Evolutionary conservation across 2,113 vertebrate species (phyloP), one percentile per base, ranked within the genome.

Genomic region (Ctenodactylus gundi): DNA sequence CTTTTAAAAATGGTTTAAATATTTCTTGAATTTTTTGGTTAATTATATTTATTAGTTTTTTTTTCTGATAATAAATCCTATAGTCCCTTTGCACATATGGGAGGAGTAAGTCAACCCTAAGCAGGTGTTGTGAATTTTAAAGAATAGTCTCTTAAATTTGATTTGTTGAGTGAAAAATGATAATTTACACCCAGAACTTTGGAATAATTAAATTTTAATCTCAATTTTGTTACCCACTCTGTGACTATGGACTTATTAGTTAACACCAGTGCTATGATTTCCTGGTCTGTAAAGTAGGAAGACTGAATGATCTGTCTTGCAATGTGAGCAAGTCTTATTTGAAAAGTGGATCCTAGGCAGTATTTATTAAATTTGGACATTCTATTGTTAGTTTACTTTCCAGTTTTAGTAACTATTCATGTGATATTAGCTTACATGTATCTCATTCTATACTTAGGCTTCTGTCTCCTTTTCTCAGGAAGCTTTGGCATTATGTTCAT

Each of bases 321-420:
- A 68, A 18, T 20, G 17, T 25, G 17, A n/a, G 0, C 14, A 31
- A 77, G 36, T 77, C 31, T 93, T 41, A 23, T 55, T 39, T 72
- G 39, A 55, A 25, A 77, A 85, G 31, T 87, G 46, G 4, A 29
- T 8, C n/a, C 49, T 60, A 34, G 46, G 25, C 44, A 51, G 41
- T 58, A 70, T n/a, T 92, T 76, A 84, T 15, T 62, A 89, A 91
- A 78, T 84, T 31, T 41, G 55, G 20, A 41, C n/a, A 36, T 20
- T 83, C 72, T 77, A 73, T 80, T 73, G 27, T 62, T 77, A n/a
- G n/a, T n/a, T 93, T 83, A 65, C 70, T 72, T 81, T 76, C 39
- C 70, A 85, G 53, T 44, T 70, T 85, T 62, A 85, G 57, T 83
- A 75, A 58, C 36, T 89, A 92, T 21, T 6, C 12, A 67, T 23